Base-by-base conservation (phyloP, 2,888 invertebrate genomes). In the Dysmachus trigonus region DNA sequence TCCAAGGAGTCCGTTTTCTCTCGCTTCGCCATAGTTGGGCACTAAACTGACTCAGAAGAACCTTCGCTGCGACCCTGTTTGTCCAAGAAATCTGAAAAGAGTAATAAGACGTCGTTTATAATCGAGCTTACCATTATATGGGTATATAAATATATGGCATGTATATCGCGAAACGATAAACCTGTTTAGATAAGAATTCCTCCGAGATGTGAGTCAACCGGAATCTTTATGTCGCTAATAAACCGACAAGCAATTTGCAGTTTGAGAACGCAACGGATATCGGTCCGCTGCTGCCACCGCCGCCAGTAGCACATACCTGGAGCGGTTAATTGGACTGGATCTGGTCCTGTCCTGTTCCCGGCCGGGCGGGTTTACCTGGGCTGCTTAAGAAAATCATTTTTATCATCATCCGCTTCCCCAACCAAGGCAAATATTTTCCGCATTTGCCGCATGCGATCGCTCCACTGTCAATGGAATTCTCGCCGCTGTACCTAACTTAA, bases 1-100 rank as follows among this genome's bases (percentile, higher is more conserved):
- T 88, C 88, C 77, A 88, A 81, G n/a, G 88, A 88, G 85, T 87
- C 88, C 38, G 88, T 87, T 86, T 87, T 87, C 84, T 87, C 87
- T 47, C 87, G 83, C 87, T 87, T 87, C 35, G 87, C 86, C 87
- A 87, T 87, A 10, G 31, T 74, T 76, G 13, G 3, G n/a, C n/a
- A n/a, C n/a, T n/a, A n/a, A 51, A 47, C 8, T 51, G 72, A 22
- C 30, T 35, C 38, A 81, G 51, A 81, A 41, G 38, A 81, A n/a
- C 31, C 30, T 77, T 13, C 77, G 22, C 77, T 41, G 47, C 51
- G 47, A 22, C 41, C 47, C 47, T 77, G 77, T 77, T 77, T 77
- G 22, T 3, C 22, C 30, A 77, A 41, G 30, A 77, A 47, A 77
- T 47, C 77, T 77, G 51, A 5, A 73, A 73, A 73, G 10, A 77